Evolutionary conservation across 2,888 invertebrate species (phyloP).

Genomic region (Electrophaes corylata): DNA sequence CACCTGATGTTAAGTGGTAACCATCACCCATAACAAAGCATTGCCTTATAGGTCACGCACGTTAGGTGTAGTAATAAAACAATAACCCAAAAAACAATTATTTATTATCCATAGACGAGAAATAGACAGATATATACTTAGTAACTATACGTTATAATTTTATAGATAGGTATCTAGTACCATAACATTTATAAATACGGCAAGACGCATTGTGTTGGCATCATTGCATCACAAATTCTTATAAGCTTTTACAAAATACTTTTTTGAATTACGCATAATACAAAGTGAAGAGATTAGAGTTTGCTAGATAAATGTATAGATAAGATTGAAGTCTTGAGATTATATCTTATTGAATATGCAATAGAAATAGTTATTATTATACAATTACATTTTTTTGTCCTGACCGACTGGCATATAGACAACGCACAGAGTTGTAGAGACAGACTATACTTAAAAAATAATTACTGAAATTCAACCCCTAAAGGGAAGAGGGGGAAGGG

Average conservation of each 20-base stretch:
- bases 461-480: no score
- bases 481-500: no score
- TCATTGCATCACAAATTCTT: conserved; percentile 3
- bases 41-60: no score
- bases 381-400: no score
- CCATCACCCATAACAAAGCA: no score
- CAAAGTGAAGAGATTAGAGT: neutral
- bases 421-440: no score
- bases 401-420: no score
- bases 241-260: conserved; percentile 1
- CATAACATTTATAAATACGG: conserved; percentile 19
- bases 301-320: neutral
- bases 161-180: conserved; percentile 14
- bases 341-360: neutral
- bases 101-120: conserved; percentile 36
- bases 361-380: neutral
- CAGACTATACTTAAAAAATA: no score
- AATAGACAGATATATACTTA: conserved; percentile 40
- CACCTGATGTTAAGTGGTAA: no score
- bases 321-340: neutral
- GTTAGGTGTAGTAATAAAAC: neutral
- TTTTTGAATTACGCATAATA: neutral
- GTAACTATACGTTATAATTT: conserved; percentile 33
- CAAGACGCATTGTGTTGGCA: conserved; percentile 6
- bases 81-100: conserved; percentile 40